Evolutionary conservation across 2,888 invertebrate species (phyloP).

Genomic region (Spisula solida): DNA sequence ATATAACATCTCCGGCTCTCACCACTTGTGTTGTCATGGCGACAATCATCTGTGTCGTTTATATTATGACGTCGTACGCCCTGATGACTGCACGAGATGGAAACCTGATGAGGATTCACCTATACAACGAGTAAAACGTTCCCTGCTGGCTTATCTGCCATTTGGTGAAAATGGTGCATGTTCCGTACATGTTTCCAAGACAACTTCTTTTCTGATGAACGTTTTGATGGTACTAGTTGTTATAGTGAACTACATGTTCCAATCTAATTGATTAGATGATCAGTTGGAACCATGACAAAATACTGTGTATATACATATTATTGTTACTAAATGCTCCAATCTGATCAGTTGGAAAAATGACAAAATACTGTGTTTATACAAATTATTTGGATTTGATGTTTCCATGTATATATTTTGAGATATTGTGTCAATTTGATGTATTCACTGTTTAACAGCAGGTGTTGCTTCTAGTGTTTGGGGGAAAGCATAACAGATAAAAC

Average conservation of each 20-base stretch:
- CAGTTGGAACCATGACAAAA: too few species aligned
- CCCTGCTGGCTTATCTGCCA: neutral
- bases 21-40: conserved; percentile 20
- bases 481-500: too few species aligned
- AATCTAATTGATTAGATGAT: neutral
- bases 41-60: conserved; percentile 34
- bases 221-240: neutral
- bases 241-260: neutral
- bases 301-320: too few species aligned
- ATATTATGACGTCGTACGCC: conserved; percentile 38
- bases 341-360: too few species aligned
- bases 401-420: too few species aligned
- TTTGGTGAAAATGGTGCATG: neutral
- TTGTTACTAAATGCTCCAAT: too few species aligned
- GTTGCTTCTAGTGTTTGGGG: too few species aligned
- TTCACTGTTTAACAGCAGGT: too few species aligned
- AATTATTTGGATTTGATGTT: too few species aligned
- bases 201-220: neutral
- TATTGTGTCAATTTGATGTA: too few species aligned
- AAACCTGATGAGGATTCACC: conserved; percentile 29
- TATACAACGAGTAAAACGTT: neutral
- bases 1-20: neutral
- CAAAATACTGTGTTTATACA: too few species aligned
- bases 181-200: neutral
- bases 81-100: conserved; percentile 43